Evolutionary conservation across 2,888 invertebrate genomes (phyloP), one percentile per base, ranked within the genome.

Genomic region (Hydrotaea diabolus): DNA sequence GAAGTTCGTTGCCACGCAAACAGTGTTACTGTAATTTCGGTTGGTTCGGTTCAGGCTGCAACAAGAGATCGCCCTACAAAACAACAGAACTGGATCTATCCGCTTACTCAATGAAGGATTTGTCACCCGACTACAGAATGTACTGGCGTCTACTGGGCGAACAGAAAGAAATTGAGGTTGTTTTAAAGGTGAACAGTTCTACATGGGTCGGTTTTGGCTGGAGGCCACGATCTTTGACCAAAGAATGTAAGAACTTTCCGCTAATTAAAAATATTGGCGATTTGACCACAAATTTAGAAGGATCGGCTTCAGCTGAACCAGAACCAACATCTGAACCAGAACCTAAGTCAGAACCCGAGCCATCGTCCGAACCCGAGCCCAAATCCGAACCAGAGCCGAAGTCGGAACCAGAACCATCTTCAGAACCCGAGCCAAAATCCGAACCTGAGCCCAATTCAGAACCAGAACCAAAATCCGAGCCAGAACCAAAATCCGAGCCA

Each of bases 21-120:
- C 96, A 96, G 89, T 99, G 99, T 91, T 99, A 96, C 92, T 99
- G 98, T 90, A 95, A 97, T 82, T 94, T 95, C 76, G 98, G 98
- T 17, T 98, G 96, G 94, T 97, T 96, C 90, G 98, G 98, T 2
- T 94, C 95, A 23, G 95, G 95, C 0, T 98, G 98, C 90, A 95
- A 95, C 85, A 96, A 96, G 93, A 95, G 95, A 91, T 96, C 97
- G 0, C 95, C 96, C 0, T 94, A 96, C 90, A 96, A 96, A 91
- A 94, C 94, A 77, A 95, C 95, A 84, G 95, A 95, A 69, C 93
- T 97, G 39, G 96, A 97, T 91, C 93, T 96, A 5, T 94, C 94
- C 0, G 91, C 94, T 15, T 97, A 97, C 93, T 94, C 94, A 62
- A 94, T 94, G 90, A 94, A 94, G 74, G 94, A 95, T 86, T 92